Evolutionary conservation across 53 echinoderm and acorn worm genomes (phyloP), one percentile per base, ranked within the genome.

Genomic region (Zoroaster sp.): DNA sequence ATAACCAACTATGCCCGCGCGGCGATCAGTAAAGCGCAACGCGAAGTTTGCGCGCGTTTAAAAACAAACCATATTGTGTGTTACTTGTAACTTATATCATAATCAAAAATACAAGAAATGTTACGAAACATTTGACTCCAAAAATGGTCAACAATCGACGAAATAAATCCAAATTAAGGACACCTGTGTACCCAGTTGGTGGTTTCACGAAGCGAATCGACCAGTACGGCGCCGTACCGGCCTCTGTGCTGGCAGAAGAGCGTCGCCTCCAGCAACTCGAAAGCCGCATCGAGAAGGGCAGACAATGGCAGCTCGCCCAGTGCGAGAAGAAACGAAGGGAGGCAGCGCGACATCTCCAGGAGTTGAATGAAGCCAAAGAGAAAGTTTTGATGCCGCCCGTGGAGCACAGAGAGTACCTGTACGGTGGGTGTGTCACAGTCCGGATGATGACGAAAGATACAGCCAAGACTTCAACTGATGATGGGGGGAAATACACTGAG

Each of bases 201-300:
- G 81, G 81, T 31, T 67, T 66, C 66, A 67, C 81, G 3, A 81
- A 81, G 43, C 81, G 81, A 37, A 66, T 81, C 31, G 81, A 81
- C 40, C 81, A 81, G 44, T 81, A 81, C 67, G 67, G 81, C 1
- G 81, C 81, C 43, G 81, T 81, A 23, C 81, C 81, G 7, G 37
- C 81, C 7, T 55, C 67, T 31, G 81, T 81, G 11, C 66, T 81
- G 13, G 81, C 81, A 11, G 66, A 81, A 66, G 81, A 81, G 39
- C 81, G 81, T n/a, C 81, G 67, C 4, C 81, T 81, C 15, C 66
- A 81, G 81, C 23, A 41, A n/a, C 67, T 81, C 39, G 81, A 81
- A 42, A 25, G 25, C 42, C 81, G 31, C 14, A 21, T 81, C 17
- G 81, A 81, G 81, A 81, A 25, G 45, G 67, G 81, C 17, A 66